These are phyloP conservation scores for Calameuta filiformis DNA, from an alignment of 2,888 invertebrate species.

Conservation along the genomic window DNA sequence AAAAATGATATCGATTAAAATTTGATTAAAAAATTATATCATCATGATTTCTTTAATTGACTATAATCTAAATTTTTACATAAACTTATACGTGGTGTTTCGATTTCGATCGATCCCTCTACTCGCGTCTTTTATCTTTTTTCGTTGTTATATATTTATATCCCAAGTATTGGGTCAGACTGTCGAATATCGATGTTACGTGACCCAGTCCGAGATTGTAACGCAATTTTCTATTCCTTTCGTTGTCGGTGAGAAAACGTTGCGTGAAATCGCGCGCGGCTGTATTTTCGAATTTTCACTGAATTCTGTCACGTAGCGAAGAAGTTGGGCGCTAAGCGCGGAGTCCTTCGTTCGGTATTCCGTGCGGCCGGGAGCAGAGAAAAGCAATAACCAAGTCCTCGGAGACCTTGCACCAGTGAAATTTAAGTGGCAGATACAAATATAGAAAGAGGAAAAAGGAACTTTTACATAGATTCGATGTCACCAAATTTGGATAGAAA, in stretches of 20 bases:
- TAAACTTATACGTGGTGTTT: no score
- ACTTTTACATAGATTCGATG: neutral
- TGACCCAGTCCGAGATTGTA: neutral
- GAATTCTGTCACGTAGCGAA: conserved; percentile 3
- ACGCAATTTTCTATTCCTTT: neutral
- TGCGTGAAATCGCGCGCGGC: neutral
- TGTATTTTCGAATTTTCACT: neutral
- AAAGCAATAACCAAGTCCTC: neutral
- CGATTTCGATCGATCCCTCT: no score
- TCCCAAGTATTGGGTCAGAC: neutral
- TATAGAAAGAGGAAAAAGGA: neutral
- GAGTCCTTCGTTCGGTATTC: neutral
- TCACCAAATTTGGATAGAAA: neutral
- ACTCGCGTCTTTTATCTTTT: no score
- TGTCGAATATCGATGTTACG: neutral
- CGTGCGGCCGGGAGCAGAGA: neutral
- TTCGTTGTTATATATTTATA: neutral
- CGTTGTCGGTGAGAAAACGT: neutral
- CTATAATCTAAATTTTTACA: neutral
- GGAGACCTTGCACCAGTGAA: neutral
- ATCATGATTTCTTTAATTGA: neutral
- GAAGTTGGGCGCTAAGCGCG: neutral
- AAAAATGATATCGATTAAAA: neutral
- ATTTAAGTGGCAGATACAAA: neutral
- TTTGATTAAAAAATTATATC: neutral